Percentiles rank a stretch among this genome's conserved stretches.
Conservation (phyloP, 2,797 vertebrate species). For the Micrastur ruficollis region DNA sequence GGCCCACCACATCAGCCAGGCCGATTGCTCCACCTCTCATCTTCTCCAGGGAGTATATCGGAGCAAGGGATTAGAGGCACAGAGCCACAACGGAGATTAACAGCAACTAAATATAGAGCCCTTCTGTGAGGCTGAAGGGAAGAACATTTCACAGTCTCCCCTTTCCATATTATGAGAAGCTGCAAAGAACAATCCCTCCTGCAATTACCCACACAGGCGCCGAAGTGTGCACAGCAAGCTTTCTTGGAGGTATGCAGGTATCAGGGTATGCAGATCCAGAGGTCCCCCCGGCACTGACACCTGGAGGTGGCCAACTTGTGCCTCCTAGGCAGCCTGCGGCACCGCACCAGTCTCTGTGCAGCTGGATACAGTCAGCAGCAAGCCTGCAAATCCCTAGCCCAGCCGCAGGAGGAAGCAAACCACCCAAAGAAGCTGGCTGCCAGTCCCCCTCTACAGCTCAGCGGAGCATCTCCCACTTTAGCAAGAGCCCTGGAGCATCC, state of each 20-base stretch:
- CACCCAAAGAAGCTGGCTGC: not conserved
- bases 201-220: fast-evolving
- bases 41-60: not conserved
- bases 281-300: not conserved
- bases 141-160: not conserved
- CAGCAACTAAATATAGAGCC: slow-evolving; percentile 25
- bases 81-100: slow-evolving; percentile 28
- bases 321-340: not conserved
- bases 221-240: not conserved
- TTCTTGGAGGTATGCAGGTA: not conserved
- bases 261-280: not conserved
- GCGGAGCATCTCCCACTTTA: not conserved
- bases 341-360: not conserved
- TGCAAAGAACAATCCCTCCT: not conserved
- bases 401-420: not conserved
- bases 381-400: not conserved
- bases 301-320: not conserved
- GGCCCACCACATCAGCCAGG: not conserved
- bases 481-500: not conserved
- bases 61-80: slow-evolving; percentile 40
- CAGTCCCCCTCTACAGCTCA: not conserved
- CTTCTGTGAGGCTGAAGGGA: not conserved
- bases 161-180: not conserved
- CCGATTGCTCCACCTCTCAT: not conserved
- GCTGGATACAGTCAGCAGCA: not conserved